These are phyloP conservation scores for Danionella dracula DNA, from an alignment of 2,797 vertebrate genomes.

Conservation along the genomic window DNA sequence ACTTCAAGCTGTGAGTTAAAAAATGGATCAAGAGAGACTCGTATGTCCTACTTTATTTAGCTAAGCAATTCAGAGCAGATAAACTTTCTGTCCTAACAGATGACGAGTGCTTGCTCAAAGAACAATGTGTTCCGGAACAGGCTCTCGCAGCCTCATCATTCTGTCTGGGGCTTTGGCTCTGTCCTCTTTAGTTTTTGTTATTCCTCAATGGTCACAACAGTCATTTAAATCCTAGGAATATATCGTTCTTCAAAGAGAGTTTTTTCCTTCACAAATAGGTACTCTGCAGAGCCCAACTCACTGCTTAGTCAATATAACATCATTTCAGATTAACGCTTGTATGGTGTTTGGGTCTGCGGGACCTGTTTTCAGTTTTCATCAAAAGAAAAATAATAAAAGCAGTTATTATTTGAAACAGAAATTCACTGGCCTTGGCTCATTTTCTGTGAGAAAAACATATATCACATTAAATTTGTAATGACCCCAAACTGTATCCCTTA, in stretches of 20 bases:
- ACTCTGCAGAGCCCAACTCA: not conserved
- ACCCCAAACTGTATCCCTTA: too few relatives aligned
- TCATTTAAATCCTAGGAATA: conserved; percentile 19
- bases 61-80: conserved; percentile 26
- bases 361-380: too few relatives aligned
- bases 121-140: not conserved
- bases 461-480: too few relatives aligned
- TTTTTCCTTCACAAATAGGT: conserved; percentile 15
- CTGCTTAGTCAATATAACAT: not conserved
- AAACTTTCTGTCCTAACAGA: conserved; percentile 14
- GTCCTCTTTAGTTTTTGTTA: conserved; percentile 1
- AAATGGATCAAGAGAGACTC: conserved; percentile 22
- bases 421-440: too few relatives aligned
- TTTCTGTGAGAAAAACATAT: too few relatives aligned
- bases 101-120: conserved; percentile 25
- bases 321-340: too few relatives aligned
- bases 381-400: too few relatives aligned
- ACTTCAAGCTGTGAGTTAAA: too few relatives aligned
- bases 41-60: conserved; percentile 31
- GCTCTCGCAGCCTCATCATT: conserved; percentile 14
- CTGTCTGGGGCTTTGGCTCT: conserved; percentile 11
- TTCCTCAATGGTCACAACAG: conserved; percentile 21
- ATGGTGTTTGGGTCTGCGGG: too few relatives aligned
- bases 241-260: conserved; percentile 15
- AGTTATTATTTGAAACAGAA: too few relatives aligned